Evolutionary conservation across 2,113 vertebrate species (phyloP), one percentile per base, ranked within the genome.

Genomic region (Neolamprologus longior): DNA sequence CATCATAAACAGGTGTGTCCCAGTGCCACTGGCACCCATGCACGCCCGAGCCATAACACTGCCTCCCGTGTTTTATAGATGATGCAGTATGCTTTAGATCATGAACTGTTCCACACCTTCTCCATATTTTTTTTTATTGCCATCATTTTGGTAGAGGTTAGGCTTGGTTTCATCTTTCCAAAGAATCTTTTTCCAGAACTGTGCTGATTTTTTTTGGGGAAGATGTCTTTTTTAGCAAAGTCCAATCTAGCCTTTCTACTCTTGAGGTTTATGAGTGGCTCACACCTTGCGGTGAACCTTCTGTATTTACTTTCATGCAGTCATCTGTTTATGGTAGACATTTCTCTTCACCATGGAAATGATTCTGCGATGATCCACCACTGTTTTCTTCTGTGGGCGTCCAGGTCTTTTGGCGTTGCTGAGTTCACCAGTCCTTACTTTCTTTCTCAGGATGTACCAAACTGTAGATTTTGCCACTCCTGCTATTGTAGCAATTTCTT

Each of bases 1-100:
- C 58, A 63, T 35, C 9, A 63, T 63, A 63, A 63, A 63, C 17
- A 63, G 2, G 1, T 12, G 58, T 63, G 58, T 63, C 1, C 1
- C 9, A 35, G 17, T 35, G 17, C 31, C 58, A n/a, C 58, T 12
- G 17, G 61, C 17, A 35, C 31, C 2, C 31, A 66, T 66, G 61
- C 61, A 63, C 4, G 2, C 28, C 58, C 9, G 0, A 63, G 2
- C 58, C 58, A 19, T 33, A 0, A 63, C 58, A 19, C 58, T 33
- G 28, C 58, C 15, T 33, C 58, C 57, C 2, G 3, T 61, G 9
- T 61, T 33, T 61, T 61, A 33, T 61, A 63, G 6, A 63, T 19
- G 58, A 19, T 19, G 9, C 6, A 35, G 28, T 19, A 2, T 35
- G 9, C 58, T 35, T 63, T 63, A 33, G 28, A 4, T 19, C 3